Percentiles rank a stretch among this genome's conserved stretches.
These are phyloP conservation scores for Minunthozetes semirufus DNA, from an alignment of 2,888 invertebrate genomes.

Conservation along the genomic window DNA sequence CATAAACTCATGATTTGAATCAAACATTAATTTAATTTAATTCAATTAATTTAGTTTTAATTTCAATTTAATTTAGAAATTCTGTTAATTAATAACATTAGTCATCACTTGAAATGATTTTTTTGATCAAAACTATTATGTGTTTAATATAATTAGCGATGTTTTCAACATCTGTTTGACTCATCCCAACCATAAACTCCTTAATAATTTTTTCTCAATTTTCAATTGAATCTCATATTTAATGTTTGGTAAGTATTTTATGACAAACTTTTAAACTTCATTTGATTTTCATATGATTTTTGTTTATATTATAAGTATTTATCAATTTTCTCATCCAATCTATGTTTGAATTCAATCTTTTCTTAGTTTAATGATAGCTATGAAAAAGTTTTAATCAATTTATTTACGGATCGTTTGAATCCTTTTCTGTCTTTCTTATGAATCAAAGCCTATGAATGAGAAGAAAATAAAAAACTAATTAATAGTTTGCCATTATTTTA, in stretches of 20 bases:
- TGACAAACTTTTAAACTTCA: not conserved
- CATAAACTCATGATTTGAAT: not conserved
- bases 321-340: not conserved
- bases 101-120: not conserved
- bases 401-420: too few species aligned
- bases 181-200: not conserved
- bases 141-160: constrained; percentile 2
- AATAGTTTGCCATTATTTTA: not conserved
- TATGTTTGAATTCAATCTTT: too few species aligned
- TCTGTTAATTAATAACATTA: not conserved
- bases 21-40: not conserved
- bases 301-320: not conserved
- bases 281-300: not conserved
- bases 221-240: constrained; percentile 16
- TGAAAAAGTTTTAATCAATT: not conserved
- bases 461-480: not conserved
- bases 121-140: not conserved
- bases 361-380: too few species aligned
- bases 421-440: too few species aligned
- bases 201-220: not conserved
- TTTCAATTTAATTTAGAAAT: not conserved
- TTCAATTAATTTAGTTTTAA: constrained; percentile 7
- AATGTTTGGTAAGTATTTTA: constrained; percentile 21
- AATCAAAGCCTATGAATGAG: not conserved
- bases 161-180: constrained; percentile 18